These are phyloP conservation scores for Protobothrops flavoviridis DNA, from an alignment of 2,113 vertebrate genomes.

Conservation along the genomic window DNA sequence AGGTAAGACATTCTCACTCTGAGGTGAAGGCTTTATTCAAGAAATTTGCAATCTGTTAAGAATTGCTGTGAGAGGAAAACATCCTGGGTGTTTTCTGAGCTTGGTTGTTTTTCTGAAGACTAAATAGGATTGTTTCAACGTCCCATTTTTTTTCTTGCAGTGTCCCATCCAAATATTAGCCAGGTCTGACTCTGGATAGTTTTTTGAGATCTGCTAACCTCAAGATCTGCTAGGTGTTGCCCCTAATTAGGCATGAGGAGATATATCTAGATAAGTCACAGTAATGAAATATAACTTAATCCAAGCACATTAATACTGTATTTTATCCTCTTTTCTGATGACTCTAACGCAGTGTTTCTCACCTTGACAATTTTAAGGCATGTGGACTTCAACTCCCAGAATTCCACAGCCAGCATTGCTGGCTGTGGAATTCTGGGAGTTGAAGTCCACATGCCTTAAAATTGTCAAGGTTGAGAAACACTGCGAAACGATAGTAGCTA, in stretches of 20 bases:
- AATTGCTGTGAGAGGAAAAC: too few species aligned
- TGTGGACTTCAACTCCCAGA: too few species aligned
- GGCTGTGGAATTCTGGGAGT: too few species aligned
- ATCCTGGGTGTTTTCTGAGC: neutral
- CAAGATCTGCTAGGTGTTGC: neutral
- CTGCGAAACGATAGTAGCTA: neutral
- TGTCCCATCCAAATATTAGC: neutral
- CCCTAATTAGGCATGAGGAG: neutral
- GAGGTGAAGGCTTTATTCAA: neutral
- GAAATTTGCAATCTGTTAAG: neutral
- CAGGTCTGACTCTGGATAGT: neutral
- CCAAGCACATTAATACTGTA: neutral
- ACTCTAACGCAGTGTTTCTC: too few species aligned
- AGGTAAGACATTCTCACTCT: neutral
- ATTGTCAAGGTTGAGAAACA: too few species aligned
- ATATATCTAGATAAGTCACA: neutral
- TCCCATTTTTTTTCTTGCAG: neutral
- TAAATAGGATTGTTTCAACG: neutral
- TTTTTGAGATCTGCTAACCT: neutral
- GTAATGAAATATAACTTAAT: neutral
- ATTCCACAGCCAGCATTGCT: too few species aligned
- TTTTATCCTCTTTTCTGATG: neutral
- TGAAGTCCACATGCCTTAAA: too few species aligned
- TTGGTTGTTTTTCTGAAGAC: neutral
- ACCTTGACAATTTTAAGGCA: too few species aligned